phyloP scores from a whole-genome alignment of 2,888 invertebrate genomes.

The Phorcus lineatus region DNA sequence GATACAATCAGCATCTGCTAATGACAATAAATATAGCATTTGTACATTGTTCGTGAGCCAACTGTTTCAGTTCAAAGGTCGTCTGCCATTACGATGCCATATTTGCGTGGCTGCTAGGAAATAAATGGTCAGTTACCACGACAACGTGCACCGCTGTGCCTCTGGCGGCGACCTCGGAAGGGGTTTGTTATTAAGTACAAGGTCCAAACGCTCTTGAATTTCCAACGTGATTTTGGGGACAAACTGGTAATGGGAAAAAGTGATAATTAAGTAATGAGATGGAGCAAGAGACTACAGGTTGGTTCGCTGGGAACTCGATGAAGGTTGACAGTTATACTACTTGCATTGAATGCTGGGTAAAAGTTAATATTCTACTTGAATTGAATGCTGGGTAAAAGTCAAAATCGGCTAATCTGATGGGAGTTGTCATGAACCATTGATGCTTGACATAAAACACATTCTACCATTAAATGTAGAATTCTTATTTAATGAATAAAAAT shows the following conservation, averaged over 20 bases:
- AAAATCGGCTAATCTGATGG: neutral
- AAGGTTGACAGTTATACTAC: neutral
- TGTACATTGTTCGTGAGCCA: too few species aligned
- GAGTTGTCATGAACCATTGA: neutral
- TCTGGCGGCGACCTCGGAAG: constrained; percentile 73
- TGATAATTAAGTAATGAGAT: neutral
- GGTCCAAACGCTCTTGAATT: constrained; percentile 92
- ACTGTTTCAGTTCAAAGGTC: too few species aligned
- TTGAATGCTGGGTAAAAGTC: neutral
- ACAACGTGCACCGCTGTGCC: constrained; percentile 44
- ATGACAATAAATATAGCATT: too few species aligned
- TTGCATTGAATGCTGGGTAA: neutral
- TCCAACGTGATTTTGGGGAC: constrained; percentile 91
- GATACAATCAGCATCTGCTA: too few species aligned
- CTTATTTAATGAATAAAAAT: too few species aligned
- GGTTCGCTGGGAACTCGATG: neutral
- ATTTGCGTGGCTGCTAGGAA: neutral
- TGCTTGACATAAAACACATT: neutral
- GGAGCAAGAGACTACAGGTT: neutral
- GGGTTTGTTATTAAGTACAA: constrained; percentile 94
- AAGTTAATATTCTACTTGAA: neutral
- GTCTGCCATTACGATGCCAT: neutral
- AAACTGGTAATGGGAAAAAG: constrained; percentile 79
- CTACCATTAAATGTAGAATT: too few species aligned
- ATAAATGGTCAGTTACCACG: constrained; percentile 41